These are phyloP conservation scores for Dinothrombium tinctorium DNA, from an alignment of 1,140 invertebrate genomes.

Conservation along the genomic window DNA sequence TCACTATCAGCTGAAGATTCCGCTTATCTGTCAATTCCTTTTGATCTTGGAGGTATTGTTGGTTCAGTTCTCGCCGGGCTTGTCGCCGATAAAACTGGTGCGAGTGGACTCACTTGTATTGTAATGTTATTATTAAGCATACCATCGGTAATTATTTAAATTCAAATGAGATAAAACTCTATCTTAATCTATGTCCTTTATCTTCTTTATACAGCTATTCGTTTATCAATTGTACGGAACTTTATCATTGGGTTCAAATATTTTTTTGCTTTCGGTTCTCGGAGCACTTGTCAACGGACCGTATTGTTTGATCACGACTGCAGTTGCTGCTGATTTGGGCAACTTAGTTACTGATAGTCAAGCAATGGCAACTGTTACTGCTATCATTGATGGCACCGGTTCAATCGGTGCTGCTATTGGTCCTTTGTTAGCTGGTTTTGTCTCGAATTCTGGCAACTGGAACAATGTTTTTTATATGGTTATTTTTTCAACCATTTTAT, in stretches of 20 bases:
- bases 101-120: conserved; percentile 58
- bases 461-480: conserved; percentile 75
- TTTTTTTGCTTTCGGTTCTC: conserved; percentile 40
- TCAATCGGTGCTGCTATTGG: conserved; percentile 79
- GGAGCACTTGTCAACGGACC: conserved; percentile 79
- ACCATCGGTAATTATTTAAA: conserved; percentile 39
- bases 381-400: conserved; percentile 88
- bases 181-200: background rate
- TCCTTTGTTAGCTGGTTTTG: conserved; percentile 62
- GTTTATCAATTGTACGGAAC: conserved; percentile 46
- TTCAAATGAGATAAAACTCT: background rate
- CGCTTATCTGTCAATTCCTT: conserved; percentile 62
- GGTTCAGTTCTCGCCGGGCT: conserved; percentile 71
- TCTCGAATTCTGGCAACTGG: conserved; percentile 41
- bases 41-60: conserved; percentile 67
- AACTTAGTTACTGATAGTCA: conserved; percentile 64
- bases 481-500: conserved; percentile 51
- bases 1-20: conserved; percentile 39
- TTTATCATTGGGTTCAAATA: conserved; percentile 31
- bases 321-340: conserved; percentile 77
- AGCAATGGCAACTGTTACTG: conserved; percentile 79
- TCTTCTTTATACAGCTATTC: conserved; percentile 36
- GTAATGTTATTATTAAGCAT: conserved; percentile 52
- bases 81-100: conserved; percentile 53
- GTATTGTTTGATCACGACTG: conserved; percentile 84